A percentile compares a stretch with the other conserved stretches of the same genome.
Conservation (phyloP, 2,113 vertebrate genomes). For the Psephotus haematonotus region DNA sequence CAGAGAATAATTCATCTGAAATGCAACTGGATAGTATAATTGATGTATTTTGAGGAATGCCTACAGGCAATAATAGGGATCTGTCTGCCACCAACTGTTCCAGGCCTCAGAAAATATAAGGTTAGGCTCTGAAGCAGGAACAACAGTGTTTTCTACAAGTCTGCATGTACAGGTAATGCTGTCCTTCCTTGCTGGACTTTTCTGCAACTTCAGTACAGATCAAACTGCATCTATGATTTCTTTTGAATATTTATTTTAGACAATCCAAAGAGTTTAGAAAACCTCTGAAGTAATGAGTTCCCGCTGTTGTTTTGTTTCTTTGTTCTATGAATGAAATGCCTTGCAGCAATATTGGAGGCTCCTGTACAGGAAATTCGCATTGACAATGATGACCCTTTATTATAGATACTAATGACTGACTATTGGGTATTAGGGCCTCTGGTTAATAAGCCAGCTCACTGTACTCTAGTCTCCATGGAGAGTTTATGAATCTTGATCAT, state of each 20-base stretch:
- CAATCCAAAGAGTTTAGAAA: constrained; percentile 15
- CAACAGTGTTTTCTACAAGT: background rate
- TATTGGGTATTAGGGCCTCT: background rate
- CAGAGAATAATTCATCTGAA: constrained; percentile 39
- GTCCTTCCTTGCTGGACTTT: background rate
- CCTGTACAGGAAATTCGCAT: background rate
- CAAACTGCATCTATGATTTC: constrained; percentile 33
- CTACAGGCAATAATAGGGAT: constrained; percentile 39
- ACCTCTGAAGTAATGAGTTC: constrained; percentile 20
- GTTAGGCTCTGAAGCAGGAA: background rate
- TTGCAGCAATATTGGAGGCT: constrained; percentile 11
- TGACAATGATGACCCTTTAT: constrained; percentile 1
- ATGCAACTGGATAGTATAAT: constrained; percentile 24
- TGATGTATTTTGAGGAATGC: constrained; percentile 37
- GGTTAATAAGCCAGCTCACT: background rate
- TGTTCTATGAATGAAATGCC: constrained; percentile 30
- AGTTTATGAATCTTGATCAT: background rate
- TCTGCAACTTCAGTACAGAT: background rate
- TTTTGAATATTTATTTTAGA: constrained; percentile 37
- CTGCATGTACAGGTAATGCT: background rate
- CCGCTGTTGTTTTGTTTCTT: constrained; percentile 1
- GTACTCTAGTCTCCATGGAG: background rate
- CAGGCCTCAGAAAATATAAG: constrained; percentile 1
- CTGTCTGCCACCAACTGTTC: constrained; percentile 10
- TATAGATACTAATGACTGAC: background rate